Percentiles rank a stretch among this genome's conserved stretches.
Conservation (phyloP, 2,888 invertebrate species). For the Conchocele bisecta region DNA sequence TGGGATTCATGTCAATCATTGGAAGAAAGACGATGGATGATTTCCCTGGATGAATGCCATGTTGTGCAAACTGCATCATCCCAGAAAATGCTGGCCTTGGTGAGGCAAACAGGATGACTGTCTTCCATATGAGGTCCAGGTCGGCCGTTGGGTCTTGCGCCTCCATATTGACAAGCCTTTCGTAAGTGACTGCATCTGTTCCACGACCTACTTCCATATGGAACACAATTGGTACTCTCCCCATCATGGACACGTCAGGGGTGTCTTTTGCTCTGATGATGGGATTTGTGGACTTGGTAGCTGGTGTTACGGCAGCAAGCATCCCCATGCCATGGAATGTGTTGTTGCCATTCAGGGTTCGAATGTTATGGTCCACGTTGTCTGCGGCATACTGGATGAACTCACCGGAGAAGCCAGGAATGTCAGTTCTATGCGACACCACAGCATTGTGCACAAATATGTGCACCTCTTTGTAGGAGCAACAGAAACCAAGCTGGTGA, state of each 20-base stretch:
- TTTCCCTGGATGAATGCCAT: slow-evolving; percentile 53
- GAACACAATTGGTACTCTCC: too few relatives aligned
- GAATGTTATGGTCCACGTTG: slow-evolving; percentile 22
- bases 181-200: too few relatives aligned
- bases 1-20: slow-evolving; percentile 48
- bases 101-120: slow-evolving; percentile 22
- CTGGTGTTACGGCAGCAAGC: slow-evolving; percentile 8
- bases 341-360: slow-evolving; percentile 15
- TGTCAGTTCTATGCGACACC: slow-evolving; percentile 4
- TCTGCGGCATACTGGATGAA: slow-evolving; percentile 31
- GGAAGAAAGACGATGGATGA: slow-evolving; percentile 48
- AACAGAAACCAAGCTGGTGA: slow-evolving; percentile 10
- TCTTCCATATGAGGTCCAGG: slow-evolving; percentile 4
- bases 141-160: not conserved
- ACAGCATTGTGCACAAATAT: slow-evolving; percentile 19
- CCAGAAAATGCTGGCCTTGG: slow-evolving; percentile 54
- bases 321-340: slow-evolving; percentile 53
- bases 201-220: too few relatives aligned
- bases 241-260: too few relatives aligned
- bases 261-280: too few relatives aligned
- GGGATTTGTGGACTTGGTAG: not conserved
- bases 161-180: too few relatives aligned
- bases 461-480: slow-evolving; percentile 14
- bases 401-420: slow-evolving; percentile 20
- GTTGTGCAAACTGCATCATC: slow-evolving; percentile 46